Conservation (phyloP, 2,888 invertebrate genomes). For the Drosophila melanosoma region DNA sequence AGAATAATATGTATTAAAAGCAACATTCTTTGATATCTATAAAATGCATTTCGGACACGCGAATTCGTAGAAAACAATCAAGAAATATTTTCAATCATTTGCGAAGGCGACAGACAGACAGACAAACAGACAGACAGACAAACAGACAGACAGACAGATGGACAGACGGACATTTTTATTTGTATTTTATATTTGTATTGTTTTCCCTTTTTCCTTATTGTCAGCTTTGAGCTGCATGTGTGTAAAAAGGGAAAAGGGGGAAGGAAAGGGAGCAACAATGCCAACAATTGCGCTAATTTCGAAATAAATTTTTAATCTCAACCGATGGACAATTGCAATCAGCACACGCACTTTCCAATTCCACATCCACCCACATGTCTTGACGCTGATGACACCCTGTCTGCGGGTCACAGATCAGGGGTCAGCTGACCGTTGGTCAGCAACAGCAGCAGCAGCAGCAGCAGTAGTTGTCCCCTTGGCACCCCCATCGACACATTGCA, state of each 20-base stretch:
- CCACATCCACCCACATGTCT: slow-evolving; percentile 67
- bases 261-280: slow-evolving; percentile 63
- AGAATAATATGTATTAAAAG: slow-evolving; percentile 34
- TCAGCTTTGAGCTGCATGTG: slow-evolving; percentile 13
- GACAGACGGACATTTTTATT: slow-evolving; percentile 52
- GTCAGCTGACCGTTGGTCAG: slow-evolving; percentile 70
- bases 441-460: slow-evolving; percentile 31
- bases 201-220: slow-evolving; percentile 29
- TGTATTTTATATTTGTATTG: slow-evolving; percentile 64
- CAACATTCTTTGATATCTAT: slow-evolving; percentile 53
- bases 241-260: slow-evolving; percentile 10
- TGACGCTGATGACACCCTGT: slow-evolving; percentile 54
- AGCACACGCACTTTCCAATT: slow-evolving; percentile 23
- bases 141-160: slow-evolving; percentile 17
- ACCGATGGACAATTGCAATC: slow-evolving; percentile 56
- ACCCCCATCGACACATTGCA: slow-evolving; percentile 42
- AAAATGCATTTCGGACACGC: slow-evolving; percentile 63
- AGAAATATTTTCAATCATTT: slow-evolving; percentile 77
- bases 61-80: slow-evolving; percentile 71
- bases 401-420: slow-evolving; percentile 69
- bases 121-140: slow-evolving; percentile 16
- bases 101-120: slow-evolving; percentile 12
- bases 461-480: slow-evolving; percentile 45
- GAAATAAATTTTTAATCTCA: slow-evolving; percentile 81
- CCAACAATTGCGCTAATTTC: slow-evolving; percentile 84